These are phyloP conservation scores for Caretta caretta DNA, from an alignment of 2,113 vertebrate species.

Conservation along the genomic window DNA sequence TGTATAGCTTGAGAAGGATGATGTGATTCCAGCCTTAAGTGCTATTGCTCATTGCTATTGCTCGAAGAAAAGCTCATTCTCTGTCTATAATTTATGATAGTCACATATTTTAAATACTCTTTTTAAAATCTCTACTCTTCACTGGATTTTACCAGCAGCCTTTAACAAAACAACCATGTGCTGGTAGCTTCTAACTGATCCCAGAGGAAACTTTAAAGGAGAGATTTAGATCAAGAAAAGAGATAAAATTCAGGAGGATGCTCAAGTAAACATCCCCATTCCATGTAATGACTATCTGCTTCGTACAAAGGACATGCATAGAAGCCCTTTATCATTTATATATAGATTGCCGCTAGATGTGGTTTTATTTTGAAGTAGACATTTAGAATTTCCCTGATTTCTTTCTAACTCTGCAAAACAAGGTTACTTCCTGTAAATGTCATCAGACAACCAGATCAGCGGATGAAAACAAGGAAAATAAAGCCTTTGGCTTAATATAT, in stretches of 20 bases:
- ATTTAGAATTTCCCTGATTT: conserved; percentile 37
- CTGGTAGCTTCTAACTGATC: background rate
- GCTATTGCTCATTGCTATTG: too few relatives aligned
- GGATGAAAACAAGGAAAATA: conserved; percentile 32
- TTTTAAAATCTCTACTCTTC: background rate
- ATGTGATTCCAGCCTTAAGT: background rate
- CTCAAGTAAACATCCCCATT: conserved; percentile 13
- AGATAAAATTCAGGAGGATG: conserved; percentile 33
- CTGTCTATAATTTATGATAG: background rate
- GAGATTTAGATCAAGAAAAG: conserved; percentile 24
- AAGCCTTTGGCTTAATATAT: conserved; percentile 29
- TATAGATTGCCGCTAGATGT: background rate
- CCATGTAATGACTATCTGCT: background rate
- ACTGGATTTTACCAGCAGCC: background rate
- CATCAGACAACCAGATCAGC: background rate
- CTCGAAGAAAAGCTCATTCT: background rate
- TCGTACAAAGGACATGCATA: background rate
- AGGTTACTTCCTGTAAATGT: background rate
- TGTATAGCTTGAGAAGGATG: background rate
- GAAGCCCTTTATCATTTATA: conserved; percentile 41
- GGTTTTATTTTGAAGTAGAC: conserved; percentile 47
- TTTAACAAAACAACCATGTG: background rate
- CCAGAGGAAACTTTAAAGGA: conserved; percentile 20
- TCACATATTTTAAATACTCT: background rate
- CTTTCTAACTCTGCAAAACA: conserved; percentile 28